Evolutionary conservation across 2,888 invertebrate genomes (phyloP), one percentile per base, ranked within the genome.

Genomic region (Cartodere bifasciata): DNA sequence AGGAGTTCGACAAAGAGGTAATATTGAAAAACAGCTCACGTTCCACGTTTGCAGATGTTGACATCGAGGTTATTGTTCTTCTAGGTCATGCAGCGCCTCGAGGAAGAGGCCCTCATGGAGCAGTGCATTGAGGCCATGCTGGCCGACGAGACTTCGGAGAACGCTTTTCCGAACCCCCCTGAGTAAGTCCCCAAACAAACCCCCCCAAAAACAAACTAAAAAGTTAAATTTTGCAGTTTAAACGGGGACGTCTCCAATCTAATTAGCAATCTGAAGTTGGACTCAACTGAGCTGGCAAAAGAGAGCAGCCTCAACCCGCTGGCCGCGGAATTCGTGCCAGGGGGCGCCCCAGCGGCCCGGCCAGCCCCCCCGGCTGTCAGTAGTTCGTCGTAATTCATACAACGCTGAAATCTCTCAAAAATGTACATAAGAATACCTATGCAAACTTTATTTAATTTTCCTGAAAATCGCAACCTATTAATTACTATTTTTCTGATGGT

Each of bases 1-100:
- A 91, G 49, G 88, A 88, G 52, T 88, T 88, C 53, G 88, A 91
- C 50, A 83, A 84, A 58, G 81, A 85, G 72, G 88, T 85, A 57
- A 44, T 37, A 7, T 7, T 6, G 20, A 7, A 7, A 17, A 17
- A 17, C n/a, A 17, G 20, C n/a, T 17, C n/a, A n/a, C n/a, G n/a
- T n/a, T n/a, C n/a, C n/a, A n/a, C n/a, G n/a, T n/a, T n/a, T n/a
- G n/a, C n/a, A n/a, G n/a, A n/a, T n/a, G n/a, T n/a, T n/a, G n/a
- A n/a, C n/a, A n/a, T n/a, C n/a, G n/a, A n/a, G n/a, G n/a, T n/a
- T n/a, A n/a, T 35, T 34, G 34, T 39, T 28, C 27, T 50, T 50
- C 0, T 51, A 86, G 84, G 85, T 86, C 38, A 70, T 86, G 65
- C 80, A 84, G 55, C 77, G 86, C 49, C 54, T 87, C 12, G 86